These are phyloP conservation scores for Tarsius wallacei DNA, from an alignment of 2,797 vertebrate species.

Conservation along the genomic window DNA sequence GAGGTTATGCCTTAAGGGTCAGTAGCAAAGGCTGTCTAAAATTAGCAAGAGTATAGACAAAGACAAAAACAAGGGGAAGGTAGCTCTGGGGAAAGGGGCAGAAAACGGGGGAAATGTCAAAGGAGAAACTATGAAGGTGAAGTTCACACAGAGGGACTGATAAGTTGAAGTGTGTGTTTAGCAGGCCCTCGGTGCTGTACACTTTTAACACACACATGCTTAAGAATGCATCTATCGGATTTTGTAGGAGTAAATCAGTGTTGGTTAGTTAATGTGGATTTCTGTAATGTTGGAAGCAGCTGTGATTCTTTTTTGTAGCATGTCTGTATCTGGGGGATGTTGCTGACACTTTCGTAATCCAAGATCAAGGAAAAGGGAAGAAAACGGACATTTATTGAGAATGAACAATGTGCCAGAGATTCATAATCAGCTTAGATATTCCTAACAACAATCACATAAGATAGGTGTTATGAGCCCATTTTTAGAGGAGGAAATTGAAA, in stretches of 20 bases:
- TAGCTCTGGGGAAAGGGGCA: not conserved
- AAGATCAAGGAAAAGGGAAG: constrained; percentile 1
- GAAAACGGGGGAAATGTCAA: not conserved
- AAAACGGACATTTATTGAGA: not conserved
- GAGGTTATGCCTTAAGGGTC: not conserved
- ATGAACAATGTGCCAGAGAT: not conserved
- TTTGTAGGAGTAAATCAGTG: not conserved
- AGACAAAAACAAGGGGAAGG: not conserved
- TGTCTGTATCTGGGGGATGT: not conserved
- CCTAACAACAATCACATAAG: not conserved
- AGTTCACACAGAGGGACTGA: not conserved
- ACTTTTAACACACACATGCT: not conserved
- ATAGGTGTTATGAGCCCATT: not conserved
- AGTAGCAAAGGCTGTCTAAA: not conserved
- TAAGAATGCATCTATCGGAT: not conserved
- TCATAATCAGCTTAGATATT: not conserved
- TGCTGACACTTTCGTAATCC: constrained; percentile 24
- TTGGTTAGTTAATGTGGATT: not conserved
- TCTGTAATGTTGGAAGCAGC: constrained; percentile 7
- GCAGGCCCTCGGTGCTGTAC: not conserved
- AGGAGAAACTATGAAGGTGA: not conserved
- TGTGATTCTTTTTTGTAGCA: not conserved
- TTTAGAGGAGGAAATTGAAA: constrained; percentile 19
- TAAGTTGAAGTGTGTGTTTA: not conserved
- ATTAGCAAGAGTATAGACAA: not conserved